A percentile compares a stretch with the other conserved stretches of the same genome.
phyloP scores from a whole-genome alignment of 2,888 invertebrate genomes.

The Ceramica pisi region DNA sequence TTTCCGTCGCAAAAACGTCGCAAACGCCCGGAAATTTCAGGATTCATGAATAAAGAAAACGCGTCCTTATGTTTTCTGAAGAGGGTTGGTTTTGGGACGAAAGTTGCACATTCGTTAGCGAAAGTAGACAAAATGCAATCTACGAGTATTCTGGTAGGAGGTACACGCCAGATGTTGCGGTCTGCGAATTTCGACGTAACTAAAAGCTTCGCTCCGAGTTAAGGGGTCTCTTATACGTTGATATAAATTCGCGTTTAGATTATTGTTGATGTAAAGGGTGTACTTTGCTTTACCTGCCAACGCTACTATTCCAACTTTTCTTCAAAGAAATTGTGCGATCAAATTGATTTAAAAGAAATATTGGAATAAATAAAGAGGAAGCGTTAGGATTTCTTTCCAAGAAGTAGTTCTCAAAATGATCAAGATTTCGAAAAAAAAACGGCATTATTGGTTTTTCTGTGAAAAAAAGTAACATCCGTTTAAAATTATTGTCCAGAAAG shows the following conservation, averaged over 20 bases:
- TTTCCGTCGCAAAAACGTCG: constrained; percentile 73
- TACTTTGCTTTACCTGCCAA: neutral
- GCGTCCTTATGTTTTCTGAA: constrained; percentile 53
- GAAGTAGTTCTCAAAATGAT: no score
- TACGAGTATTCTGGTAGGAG: constrained; percentile 81
- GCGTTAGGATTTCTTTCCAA: neutral
- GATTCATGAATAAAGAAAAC: constrained; percentile 62
- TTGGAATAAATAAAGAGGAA: neutral
- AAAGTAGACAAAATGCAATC: constrained; percentile 86
- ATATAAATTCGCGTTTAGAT: constrained; percentile 58
- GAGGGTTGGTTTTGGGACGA: constrained; percentile 63
- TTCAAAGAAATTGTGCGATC: neutral
- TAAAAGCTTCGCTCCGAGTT: constrained; percentile 84
- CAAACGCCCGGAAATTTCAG: constrained; percentile 73
- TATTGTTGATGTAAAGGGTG: constrained; percentile 36
- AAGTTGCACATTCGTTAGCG: constrained; percentile 60
- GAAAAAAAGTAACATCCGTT: no score
- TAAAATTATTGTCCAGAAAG: no score
- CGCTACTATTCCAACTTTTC: neutral
- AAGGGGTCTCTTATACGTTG: constrained; percentile 71
- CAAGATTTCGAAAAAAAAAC: no score
- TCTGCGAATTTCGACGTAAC: constrained; percentile 86
- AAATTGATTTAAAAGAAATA: neutral
- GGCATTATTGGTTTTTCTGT: no score
- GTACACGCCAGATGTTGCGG: constrained; percentile 88